Conservation (phyloP, 2,888 invertebrate species). For the Dryadula phaetusa region DNA sequence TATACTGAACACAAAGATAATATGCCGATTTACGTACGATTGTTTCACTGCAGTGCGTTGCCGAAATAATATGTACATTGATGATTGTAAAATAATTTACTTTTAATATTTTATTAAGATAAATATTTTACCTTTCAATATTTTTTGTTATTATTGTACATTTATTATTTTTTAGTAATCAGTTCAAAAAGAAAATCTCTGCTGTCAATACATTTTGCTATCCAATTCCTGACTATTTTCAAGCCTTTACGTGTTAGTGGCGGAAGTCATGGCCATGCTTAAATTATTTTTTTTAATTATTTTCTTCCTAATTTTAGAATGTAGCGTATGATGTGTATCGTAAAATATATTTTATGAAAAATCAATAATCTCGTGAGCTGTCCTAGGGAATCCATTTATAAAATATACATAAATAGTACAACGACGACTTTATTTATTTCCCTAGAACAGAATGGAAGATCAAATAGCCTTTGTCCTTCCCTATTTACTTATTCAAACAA, state of each 20-base stretch:
- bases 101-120: not conserved
- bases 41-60: not conserved
- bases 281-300: too few species aligned
- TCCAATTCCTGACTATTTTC: too few species aligned
- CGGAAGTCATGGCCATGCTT: too few species aligned
- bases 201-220: too few species aligned
- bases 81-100: slow-evolving; percentile 7
- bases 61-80: not conserved
- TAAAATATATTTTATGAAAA: slow-evolving; percentile 14
- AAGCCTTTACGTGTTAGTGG: too few species aligned
- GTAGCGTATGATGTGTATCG: too few species aligned
- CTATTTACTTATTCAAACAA: slow-evolving; percentile 84
- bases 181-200: too few species aligned
- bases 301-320: too few species aligned
- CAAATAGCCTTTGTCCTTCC: slow-evolving; percentile 83
- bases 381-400: slow-evolving; percentile 78
- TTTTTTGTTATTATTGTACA: not conserved
- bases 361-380: slow-evolving; percentile 70
- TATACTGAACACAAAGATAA: not conserved
- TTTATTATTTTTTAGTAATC: not conserved
- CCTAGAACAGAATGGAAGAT: slow-evolving; percentile 70
- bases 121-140: not conserved
- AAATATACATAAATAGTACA: slow-evolving; percentile 75
- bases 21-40: not conserved
- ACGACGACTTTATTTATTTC: slow-evolving; percentile 75